Percentiles rank a stretch among this genome's conserved stretches.
Conservation (phyloP, 2,888 invertebrate genomes). For the Drosophila fulvimacula region DNA sequence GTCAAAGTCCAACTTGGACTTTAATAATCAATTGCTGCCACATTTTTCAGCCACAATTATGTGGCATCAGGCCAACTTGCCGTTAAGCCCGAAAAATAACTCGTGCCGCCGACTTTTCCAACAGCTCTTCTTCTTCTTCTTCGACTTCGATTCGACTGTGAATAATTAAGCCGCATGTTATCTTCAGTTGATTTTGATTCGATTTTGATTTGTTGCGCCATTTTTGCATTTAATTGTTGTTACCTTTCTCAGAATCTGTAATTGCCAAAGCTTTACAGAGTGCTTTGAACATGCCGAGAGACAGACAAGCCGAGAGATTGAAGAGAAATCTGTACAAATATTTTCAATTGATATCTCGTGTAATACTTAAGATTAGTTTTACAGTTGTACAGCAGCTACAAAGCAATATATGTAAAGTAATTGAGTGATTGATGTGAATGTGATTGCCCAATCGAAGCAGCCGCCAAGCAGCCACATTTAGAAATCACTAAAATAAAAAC, state of each 20-base stretch:
- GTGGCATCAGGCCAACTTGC: slow-evolving; percentile 64
- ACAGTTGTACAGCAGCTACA: not conserved
- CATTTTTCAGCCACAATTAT: slow-evolving; percentile 53
- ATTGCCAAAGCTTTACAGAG: slow-evolving; percentile 14
- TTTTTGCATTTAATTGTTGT: slow-evolving; percentile 79
- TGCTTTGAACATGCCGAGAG: slow-evolving; percentile 60
- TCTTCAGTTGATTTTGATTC: slow-evolving; percentile 68
- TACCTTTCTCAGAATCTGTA: slow-evolving; percentile 56
- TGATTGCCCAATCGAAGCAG: not conserved
- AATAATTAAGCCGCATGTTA: slow-evolving; percentile 75
- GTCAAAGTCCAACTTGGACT: slow-evolving; percentile 47
- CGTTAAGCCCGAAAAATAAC: slow-evolving; percentile 65
- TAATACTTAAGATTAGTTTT: slow-evolving; percentile 3
- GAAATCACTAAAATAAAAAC: not conserved
- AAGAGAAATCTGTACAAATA: slow-evolving; percentile 15
- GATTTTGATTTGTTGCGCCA: slow-evolving; percentile 74
- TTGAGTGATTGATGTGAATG: not conserved
- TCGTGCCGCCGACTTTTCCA: slow-evolving; percentile 67
- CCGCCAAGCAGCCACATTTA: not conserved
- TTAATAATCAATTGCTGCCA: slow-evolving; percentile 26
- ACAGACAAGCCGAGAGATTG: not conserved
- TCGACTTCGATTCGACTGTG: slow-evolving; percentile 45
- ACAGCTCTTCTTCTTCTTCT: slow-evolving; percentile 4
- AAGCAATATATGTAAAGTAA: not conserved
- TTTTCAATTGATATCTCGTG: slow-evolving; percentile 2